These are phyloP conservation scores for Axea sp. DNA, from an alignment of 2,888 invertebrate species.

Conservation along the genomic window DNA sequence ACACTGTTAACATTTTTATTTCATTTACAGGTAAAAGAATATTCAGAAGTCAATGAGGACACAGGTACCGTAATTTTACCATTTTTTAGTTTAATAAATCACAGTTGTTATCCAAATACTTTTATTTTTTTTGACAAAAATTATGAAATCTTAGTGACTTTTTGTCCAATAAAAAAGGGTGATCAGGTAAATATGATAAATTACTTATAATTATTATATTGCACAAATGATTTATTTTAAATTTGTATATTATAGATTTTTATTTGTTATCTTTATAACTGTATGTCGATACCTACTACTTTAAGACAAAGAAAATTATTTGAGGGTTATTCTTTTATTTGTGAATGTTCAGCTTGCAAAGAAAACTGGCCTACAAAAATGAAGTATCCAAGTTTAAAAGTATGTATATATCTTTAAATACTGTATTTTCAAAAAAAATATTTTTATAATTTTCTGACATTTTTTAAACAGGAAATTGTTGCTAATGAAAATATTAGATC, in stretches of 20 bases:
- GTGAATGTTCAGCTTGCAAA: conserved; percentile 87
- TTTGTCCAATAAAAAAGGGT: conserved; percentile 85
- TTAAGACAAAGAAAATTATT: conserved; percentile 83
- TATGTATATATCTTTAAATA: background rate
- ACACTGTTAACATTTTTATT: too few species aligned
- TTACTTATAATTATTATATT: conserved; percentile 3
- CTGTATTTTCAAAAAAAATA: too few species aligned
- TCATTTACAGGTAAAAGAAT: conserved; percentile 20
- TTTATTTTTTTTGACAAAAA: conserved; percentile 82
- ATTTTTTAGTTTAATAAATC: conserved; percentile 90
- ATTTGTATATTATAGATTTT: conserved; percentile 81
- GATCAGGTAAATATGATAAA: conserved; percentile 80
- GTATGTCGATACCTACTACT: conserved; percentile 82
- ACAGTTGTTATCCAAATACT: conserved; percentile 92
- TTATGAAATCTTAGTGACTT: conserved; percentile 81
- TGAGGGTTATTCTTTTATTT: conserved; percentile 89
- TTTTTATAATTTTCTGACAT: too few species aligned
- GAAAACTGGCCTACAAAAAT: conserved; percentile 85
- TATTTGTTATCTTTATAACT: conserved; percentile 92
- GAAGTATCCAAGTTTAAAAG: conserved; percentile 70
- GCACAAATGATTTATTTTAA: too few species aligned
- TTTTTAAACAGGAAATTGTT: too few species aligned
- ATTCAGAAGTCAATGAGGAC: conserved; percentile 69
- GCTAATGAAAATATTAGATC: too few species aligned
- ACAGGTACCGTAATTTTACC: conserved; percentile 88